phyloP scores from a whole-genome alignment of 2,113 vertebrate genomes.

The Oxyruncus cristatus region DNA sequence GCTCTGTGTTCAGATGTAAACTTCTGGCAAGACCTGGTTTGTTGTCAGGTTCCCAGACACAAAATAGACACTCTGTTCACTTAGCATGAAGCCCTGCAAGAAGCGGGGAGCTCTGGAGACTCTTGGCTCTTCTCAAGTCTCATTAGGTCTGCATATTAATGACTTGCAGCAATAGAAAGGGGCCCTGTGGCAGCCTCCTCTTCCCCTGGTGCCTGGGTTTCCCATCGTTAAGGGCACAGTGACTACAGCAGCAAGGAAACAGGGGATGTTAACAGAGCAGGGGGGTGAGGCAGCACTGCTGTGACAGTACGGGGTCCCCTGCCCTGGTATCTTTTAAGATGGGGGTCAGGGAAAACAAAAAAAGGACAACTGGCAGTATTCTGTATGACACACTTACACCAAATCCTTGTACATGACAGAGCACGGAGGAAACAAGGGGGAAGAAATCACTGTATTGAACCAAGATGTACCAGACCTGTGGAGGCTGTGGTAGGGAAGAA shows the following conservation, averaged over 20 bases:
- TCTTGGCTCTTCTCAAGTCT: slow-evolving; percentile 82
- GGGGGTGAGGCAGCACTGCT: not conserved
- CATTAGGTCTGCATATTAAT: slow-evolving; percentile 91
- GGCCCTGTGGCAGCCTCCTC: slow-evolving; percentile 71
- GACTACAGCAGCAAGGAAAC: slow-evolving; percentile 29
- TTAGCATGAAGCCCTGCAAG: slow-evolving; percentile 83
- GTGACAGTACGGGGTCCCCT: not conserved
- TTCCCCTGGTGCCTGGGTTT: slow-evolving; percentile 66
- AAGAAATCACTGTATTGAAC: not conserved
- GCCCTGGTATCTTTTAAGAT: not conserved
- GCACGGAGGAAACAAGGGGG: not conserved
- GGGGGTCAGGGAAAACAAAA: fast-evolving
- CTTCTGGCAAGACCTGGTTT: slow-evolving; percentile 83
- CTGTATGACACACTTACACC: not conserved
- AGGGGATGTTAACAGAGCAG: slow-evolving; percentile 16
- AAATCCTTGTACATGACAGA: not conserved
- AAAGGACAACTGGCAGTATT: not conserved
- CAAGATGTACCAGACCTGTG: not conserved
- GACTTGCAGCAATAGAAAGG: slow-evolving; percentile 83
- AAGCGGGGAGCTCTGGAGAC: slow-evolving; percentile 78
- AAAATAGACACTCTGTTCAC: slow-evolving; percentile 85
- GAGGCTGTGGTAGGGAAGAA: not conserved
- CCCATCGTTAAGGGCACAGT: slow-evolving; percentile 63
- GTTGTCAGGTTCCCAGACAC: slow-evolving; percentile 84
- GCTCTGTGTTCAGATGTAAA: slow-evolving; percentile 78